Evolutionary conservation across 2,113 vertebrate species (phyloP).

Genomic region (Cardinalis cardinalis): DNA sequence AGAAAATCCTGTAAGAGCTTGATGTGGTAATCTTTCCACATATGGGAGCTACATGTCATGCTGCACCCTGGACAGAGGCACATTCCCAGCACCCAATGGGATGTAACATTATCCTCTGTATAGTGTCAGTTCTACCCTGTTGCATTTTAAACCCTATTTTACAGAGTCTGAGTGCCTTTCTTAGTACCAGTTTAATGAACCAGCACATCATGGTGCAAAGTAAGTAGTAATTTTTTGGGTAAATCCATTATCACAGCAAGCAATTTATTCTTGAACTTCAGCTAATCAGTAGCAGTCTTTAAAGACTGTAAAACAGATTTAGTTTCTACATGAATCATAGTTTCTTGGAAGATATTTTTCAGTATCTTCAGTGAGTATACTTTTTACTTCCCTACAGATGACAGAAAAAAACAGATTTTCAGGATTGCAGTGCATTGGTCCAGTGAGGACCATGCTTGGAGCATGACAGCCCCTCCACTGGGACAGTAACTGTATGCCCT

Average conservation of each 20-base stretch:
- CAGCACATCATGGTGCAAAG: not conserved
- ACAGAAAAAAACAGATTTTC: not conserved
- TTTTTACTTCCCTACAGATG: not conserved
- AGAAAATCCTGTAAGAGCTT: not conserved
- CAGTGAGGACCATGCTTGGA: not conserved
- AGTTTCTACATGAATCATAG: not conserved
- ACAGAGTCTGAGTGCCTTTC: not conserved
- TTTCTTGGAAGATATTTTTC: not conserved
- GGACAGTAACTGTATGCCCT: not conserved
- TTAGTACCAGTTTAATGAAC: not conserved
- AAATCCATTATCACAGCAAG: not conserved
- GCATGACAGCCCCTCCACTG: not conserved
- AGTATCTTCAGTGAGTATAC: not conserved
- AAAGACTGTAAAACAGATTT: not conserved
- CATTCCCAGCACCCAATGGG: fast-evolving
- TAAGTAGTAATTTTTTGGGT: not conserved
- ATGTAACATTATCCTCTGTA: not conserved
- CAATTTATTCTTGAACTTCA: not conserved
- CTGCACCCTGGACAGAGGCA: not conserved
- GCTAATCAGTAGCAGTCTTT: not conserved
- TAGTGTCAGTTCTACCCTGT: not conserved
- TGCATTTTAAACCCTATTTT: not conserved
- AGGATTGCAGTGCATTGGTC: not conserved
- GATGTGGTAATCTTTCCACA: not conserved
- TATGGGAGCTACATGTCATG: not conserved